Conservation (phyloP, 2,797 vertebrate species). For the Mus caroli region DNA sequence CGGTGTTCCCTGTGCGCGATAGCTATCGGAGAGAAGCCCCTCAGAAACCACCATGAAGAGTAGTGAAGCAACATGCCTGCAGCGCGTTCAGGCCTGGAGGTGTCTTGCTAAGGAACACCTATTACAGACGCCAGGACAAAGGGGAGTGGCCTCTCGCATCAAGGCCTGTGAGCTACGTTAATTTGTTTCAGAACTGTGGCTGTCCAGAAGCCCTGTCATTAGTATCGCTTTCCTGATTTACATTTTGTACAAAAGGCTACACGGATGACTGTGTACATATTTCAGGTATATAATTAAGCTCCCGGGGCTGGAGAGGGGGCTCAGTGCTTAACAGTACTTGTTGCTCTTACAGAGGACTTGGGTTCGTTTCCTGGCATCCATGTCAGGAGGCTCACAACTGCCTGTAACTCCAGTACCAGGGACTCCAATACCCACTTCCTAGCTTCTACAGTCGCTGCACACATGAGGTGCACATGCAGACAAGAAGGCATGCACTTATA, state of each 20-base stretch:
- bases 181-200: not conserved
- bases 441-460: not conserved
- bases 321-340: not conserved
- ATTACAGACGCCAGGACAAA: not conserved
- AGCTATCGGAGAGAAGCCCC: not conserved
- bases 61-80: not conserved
- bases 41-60: not conserved
- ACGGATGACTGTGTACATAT: not conserved
- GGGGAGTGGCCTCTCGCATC: not conserved
- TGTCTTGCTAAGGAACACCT: not conserved
- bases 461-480: not conserved
- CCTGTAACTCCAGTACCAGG: not conserved
- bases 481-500: not conserved
- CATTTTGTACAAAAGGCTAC: not conserved
- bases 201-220: not conserved
- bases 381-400: not conserved
- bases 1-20: not conserved
- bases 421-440: not conserved
- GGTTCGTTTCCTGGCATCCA: not conserved
- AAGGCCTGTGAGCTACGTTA: not conserved
- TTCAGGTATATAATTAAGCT: constrained; percentile 22
- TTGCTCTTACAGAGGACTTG: not conserved
- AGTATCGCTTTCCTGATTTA: not conserved
- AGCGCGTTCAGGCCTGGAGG: not conserved
- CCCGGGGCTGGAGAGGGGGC: not conserved